A percentile compares a stretch with the other conserved stretches of the same genome.
phyloP scores from a whole-genome alignment of 2,797 vertebrate genomes.

The Alca torda region DNA sequence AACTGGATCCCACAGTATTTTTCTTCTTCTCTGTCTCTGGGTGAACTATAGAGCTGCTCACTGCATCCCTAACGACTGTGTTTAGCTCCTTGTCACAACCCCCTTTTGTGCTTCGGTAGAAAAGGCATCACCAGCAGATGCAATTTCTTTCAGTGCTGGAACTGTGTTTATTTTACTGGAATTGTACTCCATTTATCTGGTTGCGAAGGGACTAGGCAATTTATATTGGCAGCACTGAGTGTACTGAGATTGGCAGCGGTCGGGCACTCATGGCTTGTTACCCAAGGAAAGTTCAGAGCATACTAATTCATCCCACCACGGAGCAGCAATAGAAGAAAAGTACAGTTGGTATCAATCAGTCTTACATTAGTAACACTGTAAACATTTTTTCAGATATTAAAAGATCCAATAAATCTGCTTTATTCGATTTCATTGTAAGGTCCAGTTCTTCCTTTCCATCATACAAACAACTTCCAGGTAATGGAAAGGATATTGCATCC shows the following conservation, averaged over 20 bases:
- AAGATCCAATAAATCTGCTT: conserved; percentile 42
- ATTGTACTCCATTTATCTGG: conserved; percentile 38
- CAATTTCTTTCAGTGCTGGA: conserved; percentile 38
- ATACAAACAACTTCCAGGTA: conserved; percentile 55
- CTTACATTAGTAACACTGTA: conserved; percentile 31
- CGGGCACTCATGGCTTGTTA: background rate
- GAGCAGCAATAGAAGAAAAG: background rate
- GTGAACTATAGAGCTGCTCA: background rate
- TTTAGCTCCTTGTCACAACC: conserved; percentile 38
- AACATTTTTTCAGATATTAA: conserved; percentile 48
- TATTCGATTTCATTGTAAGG: conserved; percentile 16
- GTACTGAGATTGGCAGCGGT: conserved; percentile 10
- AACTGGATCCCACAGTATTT: background rate
- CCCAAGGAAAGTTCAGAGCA: conserved; percentile 34
- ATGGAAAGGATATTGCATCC: conserved; percentile 41
- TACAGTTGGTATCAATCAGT: background rate
- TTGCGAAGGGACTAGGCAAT: conserved; percentile 32
- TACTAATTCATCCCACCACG: background rate
- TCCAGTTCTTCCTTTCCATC: conserved; percentile 47
- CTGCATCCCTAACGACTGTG: background rate
- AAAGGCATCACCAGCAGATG: conserved; percentile 38
- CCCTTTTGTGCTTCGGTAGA: background rate
- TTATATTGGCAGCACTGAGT: conserved; percentile 41
- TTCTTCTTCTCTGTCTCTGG: background rate
- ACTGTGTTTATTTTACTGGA: conserved; percentile 56